These are phyloP conservation scores for Lordiphosa fenestrarum DNA, from an alignment of 2,888 invertebrate species.

Conservation along the genomic window DNA sequence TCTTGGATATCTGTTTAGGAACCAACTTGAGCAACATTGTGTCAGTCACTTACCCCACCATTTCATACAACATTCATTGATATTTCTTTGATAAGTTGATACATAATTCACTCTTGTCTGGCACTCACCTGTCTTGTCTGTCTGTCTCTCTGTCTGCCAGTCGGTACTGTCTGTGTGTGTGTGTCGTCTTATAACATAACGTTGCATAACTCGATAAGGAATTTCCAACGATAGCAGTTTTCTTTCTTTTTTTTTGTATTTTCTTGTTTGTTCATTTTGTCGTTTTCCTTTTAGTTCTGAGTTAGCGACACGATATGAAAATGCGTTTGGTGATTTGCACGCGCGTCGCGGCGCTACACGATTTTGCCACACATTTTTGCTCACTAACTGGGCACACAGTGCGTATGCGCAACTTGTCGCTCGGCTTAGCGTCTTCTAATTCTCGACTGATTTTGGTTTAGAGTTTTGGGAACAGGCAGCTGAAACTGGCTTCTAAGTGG, in stretches of 20 bases:
- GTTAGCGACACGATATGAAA: conserved; percentile 1
- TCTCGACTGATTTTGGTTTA: conserved; percentile 17
- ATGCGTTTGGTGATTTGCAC: conserved; percentile 36
- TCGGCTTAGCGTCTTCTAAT: conserved; percentile 14
- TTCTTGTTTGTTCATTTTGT: no score
- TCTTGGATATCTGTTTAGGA: no score
- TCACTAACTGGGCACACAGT: conserved; percentile 28
- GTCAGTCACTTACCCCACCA: no score
- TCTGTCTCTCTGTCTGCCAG: not conserved
- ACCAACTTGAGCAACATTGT: no score
- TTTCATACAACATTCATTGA: no score
- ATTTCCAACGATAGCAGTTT: conserved; percentile 49
- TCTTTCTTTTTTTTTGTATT: not conserved
- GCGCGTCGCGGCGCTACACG: conserved; percentile 41
- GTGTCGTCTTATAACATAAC: conserved; percentile 4
- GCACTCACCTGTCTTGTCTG: conserved; percentile 37
- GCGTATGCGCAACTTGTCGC: conserved; percentile 58
- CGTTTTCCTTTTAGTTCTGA: no score
- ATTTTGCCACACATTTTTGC: conserved; percentile 5
- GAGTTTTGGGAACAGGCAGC: not conserved
- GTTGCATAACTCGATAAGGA: conserved; percentile 24
- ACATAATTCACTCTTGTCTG: conserved; percentile 8
- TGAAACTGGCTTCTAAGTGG: not conserved
- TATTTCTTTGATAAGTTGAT: conserved; percentile 1
- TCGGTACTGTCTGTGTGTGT: not conserved